Evolutionary conservation across 2,113 vertebrate species (phyloP).

Genomic region (Periophthalmus modestus): DNA sequence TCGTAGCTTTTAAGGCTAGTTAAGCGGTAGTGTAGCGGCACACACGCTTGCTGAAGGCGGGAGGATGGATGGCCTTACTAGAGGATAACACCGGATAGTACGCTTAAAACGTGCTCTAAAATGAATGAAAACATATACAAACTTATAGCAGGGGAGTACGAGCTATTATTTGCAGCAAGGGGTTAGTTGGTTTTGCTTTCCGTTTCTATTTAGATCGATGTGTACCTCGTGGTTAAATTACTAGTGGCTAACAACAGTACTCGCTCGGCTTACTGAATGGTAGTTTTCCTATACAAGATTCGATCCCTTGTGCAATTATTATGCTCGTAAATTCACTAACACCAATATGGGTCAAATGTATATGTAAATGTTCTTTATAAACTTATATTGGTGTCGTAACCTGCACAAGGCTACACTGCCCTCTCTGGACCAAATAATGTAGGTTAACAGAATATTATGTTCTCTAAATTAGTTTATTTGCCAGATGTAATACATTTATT

Average conservation of each 20-base stretch:
- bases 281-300: neutral
- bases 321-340: neutral
- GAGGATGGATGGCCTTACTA: constrained; percentile 62
- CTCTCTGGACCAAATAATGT: neutral
- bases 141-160: neutral
- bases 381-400: constrained; percentile 4
- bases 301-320: neutral
- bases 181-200: neutral
- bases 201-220: neutral
- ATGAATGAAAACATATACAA: neutral
- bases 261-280: constrained; percentile 53
- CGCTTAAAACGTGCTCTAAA: neutral
- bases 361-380: neutral
- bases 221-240: constrained; percentile 60
- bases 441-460: neutral
- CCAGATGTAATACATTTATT: too few relatives aligned
- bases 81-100: neutral
- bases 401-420: neutral
- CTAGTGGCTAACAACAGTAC: constrained; percentile 32
- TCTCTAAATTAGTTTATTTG: neutral
- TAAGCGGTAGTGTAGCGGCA: constrained; percentile 34
- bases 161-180: neutral
- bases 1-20: constrained; percentile 5
- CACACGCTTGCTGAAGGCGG: constrained; percentile 67
- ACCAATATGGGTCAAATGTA: neutral